Evolutionary conservation across 2,113 vertebrate genomes (phyloP), one percentile per base, ranked within the genome.

Genomic region (Ursus arctos): DNA sequence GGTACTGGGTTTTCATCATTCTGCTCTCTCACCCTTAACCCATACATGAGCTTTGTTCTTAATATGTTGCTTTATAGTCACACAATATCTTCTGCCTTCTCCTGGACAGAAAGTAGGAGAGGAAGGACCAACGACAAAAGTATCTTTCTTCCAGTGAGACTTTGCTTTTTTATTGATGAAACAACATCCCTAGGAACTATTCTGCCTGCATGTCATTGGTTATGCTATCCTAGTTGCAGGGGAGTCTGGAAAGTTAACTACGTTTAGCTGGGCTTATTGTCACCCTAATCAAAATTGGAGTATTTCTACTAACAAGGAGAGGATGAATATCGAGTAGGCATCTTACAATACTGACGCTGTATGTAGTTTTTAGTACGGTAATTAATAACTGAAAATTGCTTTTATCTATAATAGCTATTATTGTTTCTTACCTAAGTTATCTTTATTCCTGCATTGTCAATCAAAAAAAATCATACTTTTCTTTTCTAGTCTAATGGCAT

Each of bases 131-230:
- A 72, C 0, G 9, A 61, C 10, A 55, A 22, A 88, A 79, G 11
- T 95, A 6, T 95, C 40, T 87, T 93, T 93, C 22, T 95, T 40
- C 55, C 15, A 33, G 12, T 57, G 26, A 95, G 13, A 59, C 26
- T 51, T 90, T 31, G 31, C 33, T 36, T 88, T 81, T 96, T 83
- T 89, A 89, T 71, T 94, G 18, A 83, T 84, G 67, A 83, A 93
- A 84, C 47, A 89, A 24, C 28, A n/a, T 88, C 24, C 76, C 22
- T 71, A 79, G 59, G n/a, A 91, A 95, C 26, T 67, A 31, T 93
- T 88, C 19, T 77, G 15, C 51, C 65, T 90, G 22, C 40, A 49
- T 36, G 33, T 92, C 22, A 65, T 51, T 92, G 53, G 40, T 92
- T 92, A 90, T 59, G 21, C 36, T 86, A 28, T 22, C 80, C 4